Percentiles rank a stretch among this genome's conserved stretches.
These are phyloP conservation scores for Homarus americanus DNA, from an alignment of 1,140 invertebrate genomes.

Conservation along the genomic window DNA sequence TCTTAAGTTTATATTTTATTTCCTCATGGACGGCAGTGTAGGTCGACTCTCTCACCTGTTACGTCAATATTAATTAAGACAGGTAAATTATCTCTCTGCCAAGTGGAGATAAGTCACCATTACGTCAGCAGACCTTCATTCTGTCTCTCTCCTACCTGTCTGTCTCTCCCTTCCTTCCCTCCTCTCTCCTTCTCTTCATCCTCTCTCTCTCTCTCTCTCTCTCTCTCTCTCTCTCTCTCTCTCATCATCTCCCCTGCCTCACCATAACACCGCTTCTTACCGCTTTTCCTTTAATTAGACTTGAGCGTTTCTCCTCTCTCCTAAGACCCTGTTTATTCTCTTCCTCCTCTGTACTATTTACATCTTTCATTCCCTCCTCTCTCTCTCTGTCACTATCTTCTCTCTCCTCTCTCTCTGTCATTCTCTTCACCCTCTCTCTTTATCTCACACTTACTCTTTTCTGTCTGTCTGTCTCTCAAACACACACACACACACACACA, in stretches of 20 bases:
- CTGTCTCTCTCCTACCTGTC: background rate
- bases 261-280: no score
- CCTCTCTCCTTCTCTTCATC: background rate
- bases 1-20: background rate
- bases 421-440: no score
- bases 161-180: background rate
- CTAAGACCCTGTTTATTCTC: no score
- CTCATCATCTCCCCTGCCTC: background rate
- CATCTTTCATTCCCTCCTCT: no score
- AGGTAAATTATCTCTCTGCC: background rate
- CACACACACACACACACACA: no score
- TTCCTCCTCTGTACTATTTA: no score
- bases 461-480: no score
- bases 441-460: no score
- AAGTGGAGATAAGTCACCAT: background rate
- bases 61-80: background rate
- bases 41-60: background rate
- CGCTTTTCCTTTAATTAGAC: no score
- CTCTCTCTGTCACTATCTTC: no score
- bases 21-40: background rate
- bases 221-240: background rate
- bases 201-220: background rate
- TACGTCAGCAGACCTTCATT: background rate
- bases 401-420: no score
- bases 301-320: no score